phyloP scores from a whole-genome alignment of 1,140 invertebrate genomes.

The Trialeurodes vaporariorum region DNA sequence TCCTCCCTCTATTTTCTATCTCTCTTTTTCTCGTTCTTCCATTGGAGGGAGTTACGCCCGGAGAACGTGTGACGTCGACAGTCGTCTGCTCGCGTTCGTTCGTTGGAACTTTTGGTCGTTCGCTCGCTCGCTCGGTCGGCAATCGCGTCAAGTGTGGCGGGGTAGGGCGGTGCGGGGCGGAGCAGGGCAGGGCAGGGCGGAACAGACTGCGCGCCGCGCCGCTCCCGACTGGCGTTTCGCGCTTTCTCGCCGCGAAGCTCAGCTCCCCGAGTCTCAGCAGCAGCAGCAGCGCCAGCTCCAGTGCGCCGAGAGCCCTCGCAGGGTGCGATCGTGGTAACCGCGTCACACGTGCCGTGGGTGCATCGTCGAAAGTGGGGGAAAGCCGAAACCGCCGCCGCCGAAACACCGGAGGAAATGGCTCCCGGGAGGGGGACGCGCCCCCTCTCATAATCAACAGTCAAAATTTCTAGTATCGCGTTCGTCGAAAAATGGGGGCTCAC shows the following conservation, averaged over 20 bases:
- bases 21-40: too few species aligned
- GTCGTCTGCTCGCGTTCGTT: too few species aligned
- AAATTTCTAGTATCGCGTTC: slow-evolving; percentile 91
- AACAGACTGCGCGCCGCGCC: slow-evolving; percentile 2
- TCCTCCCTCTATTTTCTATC: too few species aligned
- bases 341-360: slow-evolving; percentile 12
- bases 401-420: slow-evolving; percentile 13
- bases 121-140: not conserved
- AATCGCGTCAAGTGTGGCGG: not conserved
- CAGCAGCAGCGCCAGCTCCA: slow-evolving; percentile 6
- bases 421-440: slow-evolving; percentile 29
- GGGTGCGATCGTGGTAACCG: slow-evolving; percentile 12
- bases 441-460: slow-evolving; percentile 45
- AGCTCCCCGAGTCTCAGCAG: slow-evolving; percentile 5
- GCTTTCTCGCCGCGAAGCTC: slow-evolving; percentile 10
- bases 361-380: too few species aligned
- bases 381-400: slow-evolving; percentile 13
- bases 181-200: not conserved
- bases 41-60: too few species aligned
- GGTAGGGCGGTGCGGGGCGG: not conserved
- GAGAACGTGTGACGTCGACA: too few species aligned
- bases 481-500: slow-evolving; percentile 91
- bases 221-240: not conserved
- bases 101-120: too few species aligned
- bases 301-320: slow-evolving; percentile 10